phyloP scores from a whole-genome alignment of 2,113 vertebrate genomes.

The Danio rerio region DNA sequence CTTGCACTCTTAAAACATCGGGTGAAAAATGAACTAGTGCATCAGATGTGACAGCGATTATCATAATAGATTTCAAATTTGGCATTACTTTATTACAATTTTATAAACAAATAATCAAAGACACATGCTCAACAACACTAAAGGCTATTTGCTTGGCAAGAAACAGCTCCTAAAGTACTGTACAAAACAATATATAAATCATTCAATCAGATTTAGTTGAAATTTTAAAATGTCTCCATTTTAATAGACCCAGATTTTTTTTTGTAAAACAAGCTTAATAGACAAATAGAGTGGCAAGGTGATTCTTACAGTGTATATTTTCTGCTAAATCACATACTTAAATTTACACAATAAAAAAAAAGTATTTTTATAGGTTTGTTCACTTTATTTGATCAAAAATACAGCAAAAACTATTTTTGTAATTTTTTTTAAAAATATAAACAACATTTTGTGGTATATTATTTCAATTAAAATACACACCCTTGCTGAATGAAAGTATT shows the following conservation, averaged over 20 bases:
- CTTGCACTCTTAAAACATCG: background rate
- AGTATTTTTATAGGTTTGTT: too few species aligned
- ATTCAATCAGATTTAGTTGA: background rate
- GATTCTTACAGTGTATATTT: background rate
- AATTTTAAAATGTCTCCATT: too few species aligned
- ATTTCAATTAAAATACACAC: too few species aligned
- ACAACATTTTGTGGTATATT: too few species aligned
- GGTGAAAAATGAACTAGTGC: background rate
- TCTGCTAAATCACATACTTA: background rate
- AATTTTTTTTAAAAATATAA: too few species aligned
- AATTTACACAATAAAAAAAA: too few species aligned
- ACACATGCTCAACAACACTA: background rate
- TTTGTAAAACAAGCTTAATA: background rate
- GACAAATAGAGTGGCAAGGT: background rate
- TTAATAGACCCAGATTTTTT: too few species aligned
- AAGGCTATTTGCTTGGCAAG: background rate
- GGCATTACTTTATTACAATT: background rate
- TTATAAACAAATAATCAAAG: too few species aligned
- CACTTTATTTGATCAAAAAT: too few species aligned
- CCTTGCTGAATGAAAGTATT: too few species aligned
- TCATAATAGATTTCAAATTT: background rate
- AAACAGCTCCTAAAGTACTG: background rate
- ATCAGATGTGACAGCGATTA: background rate
- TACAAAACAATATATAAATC: background rate
- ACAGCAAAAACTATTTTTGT: too few species aligned